Conservation (phyloP, 2,888 invertebrate genomes). For the Teinopalpus imperialis region DNA sequence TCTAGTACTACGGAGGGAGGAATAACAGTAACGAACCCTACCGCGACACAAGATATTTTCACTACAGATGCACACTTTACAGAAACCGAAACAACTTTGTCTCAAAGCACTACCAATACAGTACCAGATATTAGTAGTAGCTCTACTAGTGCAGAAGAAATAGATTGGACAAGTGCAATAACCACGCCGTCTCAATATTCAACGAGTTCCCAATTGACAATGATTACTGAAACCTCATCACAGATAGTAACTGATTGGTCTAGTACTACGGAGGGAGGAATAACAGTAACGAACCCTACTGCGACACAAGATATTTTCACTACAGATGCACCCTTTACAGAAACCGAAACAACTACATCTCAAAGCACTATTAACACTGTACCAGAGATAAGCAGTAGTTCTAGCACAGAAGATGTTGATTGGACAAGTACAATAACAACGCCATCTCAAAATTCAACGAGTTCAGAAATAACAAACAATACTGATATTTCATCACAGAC, state of each 20-base stretch:
- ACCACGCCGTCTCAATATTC: not conserved
- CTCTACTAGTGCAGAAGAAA: not conserved
- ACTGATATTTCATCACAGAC: slow-evolving; percentile 1
- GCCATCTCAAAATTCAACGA: slow-evolving; percentile 1
- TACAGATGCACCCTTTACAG: not conserved
- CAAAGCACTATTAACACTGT: not conserved
- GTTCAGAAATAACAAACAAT: not conserved
- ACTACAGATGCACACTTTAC: not conserved
- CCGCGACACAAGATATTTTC: no score
- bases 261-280: no score
- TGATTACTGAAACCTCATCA: not conserved
- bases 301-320: no score
- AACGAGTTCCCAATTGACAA: not conserved
- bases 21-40: no score
- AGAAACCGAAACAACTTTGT: not conserved
- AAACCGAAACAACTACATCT: not conserved
- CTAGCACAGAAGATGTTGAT: not conserved
- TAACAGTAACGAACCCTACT: no score
- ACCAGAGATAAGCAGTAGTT: not conserved
- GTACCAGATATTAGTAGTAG: not conserved
- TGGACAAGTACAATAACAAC: not conserved
- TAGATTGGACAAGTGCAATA: slow-evolving; percentile 1
- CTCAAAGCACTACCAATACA: no score
- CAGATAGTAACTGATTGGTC: slow-evolving; percentile 2
- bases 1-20: no score